These are phyloP conservation scores for Hypomecis punctinalis DNA, from an alignment of 2,888 invertebrate species.

Conservation along the genomic window DNA sequence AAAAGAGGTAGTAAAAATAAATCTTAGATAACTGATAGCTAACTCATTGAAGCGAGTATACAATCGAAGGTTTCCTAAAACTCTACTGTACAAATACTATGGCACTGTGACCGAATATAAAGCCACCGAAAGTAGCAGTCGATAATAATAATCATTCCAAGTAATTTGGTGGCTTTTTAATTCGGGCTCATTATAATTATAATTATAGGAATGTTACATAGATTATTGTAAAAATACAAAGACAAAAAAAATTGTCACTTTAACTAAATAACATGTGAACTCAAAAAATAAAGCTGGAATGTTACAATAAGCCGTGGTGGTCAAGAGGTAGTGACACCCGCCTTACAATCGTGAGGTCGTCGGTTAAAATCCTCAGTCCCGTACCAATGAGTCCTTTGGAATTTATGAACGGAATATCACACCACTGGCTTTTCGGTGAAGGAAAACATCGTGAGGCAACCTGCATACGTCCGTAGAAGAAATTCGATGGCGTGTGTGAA, in stretches of 20 bases:
- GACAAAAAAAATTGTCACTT: background rate
- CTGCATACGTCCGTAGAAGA: no score
- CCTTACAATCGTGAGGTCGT: no score
- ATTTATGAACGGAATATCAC: no score
- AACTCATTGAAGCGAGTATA: slow-evolving; percentile 39
- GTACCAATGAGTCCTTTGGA: no score
- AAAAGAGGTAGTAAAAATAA: background rate
- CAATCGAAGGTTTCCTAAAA: slow-evolving; percentile 35
- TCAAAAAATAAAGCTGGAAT: slow-evolving; percentile 4
- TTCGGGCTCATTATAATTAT: slow-evolving; percentile 16
- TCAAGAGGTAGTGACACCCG: no score
- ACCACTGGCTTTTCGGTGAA: no score
- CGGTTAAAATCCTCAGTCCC: no score
- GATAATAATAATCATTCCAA: background rate
- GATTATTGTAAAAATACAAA: slow-evolving; percentile 12
- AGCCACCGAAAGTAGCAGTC: slow-evolving; percentile 23
- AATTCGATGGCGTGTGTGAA: no score
- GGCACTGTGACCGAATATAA: slow-evolving; percentile 53
- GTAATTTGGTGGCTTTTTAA: slow-evolving; percentile 29
- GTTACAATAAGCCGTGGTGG: no score
- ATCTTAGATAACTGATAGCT: background rate
- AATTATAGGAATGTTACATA: slow-evolving; percentile 27
- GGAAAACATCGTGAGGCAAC: no score
- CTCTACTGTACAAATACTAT: slow-evolving; percentile 59
- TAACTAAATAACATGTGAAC: background rate